Conservation (phyloP, 2,888 invertebrate species). For the Synergus gifuensis region DNA sequence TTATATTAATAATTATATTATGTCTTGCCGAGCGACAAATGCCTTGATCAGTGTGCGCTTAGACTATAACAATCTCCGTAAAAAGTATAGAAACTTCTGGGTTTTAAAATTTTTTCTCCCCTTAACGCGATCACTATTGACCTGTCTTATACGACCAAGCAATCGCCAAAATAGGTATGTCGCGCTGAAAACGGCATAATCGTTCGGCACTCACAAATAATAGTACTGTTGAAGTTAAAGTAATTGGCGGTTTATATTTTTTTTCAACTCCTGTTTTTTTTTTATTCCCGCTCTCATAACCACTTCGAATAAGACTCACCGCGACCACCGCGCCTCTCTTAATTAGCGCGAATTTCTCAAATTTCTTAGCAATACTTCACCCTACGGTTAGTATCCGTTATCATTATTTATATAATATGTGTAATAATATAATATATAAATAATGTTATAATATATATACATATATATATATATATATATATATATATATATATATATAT, state of each 20-base stretch:
- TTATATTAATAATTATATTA: slow-evolving; percentile 77
- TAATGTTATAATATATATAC: slow-evolving; percentile 70
- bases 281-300: slow-evolving; percentile 46
- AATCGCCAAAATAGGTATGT: slow-evolving; percentile 75
- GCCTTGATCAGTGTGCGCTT: slow-evolving; percentile 77
- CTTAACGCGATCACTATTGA: slow-evolving; percentile 68
- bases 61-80: slow-evolving; percentile 78
- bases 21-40: slow-evolving; percentile 77
- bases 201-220: slow-evolving; percentile 77
- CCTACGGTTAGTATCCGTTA: slow-evolving; percentile 71
- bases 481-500: slow-evolving; percentile 67
- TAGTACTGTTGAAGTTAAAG: slow-evolving; percentile 77
- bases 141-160: slow-evolving; percentile 70
- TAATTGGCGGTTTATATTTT: slow-evolving; percentile 75
- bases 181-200: slow-evolving; percentile 77
- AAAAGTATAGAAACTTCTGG: slow-evolving; percentile 77
- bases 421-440: slow-evolving; percentile 73
- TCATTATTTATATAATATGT: slow-evolving; percentile 75
- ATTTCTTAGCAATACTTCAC: slow-evolving; percentile 66
- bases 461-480: slow-evolving; percentile 52
- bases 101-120: slow-evolving; percentile 61
- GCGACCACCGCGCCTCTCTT: slow-evolving; percentile 42
- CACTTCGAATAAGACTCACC: slow-evolving; percentile 40
- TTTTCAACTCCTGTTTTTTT: slow-evolving; percentile 51
- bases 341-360: slow-evolving; percentile 54